phyloP scores from a whole-genome alignment of 1,140 invertebrate genomes.

The Elymnias hypermnestra region DNA sequence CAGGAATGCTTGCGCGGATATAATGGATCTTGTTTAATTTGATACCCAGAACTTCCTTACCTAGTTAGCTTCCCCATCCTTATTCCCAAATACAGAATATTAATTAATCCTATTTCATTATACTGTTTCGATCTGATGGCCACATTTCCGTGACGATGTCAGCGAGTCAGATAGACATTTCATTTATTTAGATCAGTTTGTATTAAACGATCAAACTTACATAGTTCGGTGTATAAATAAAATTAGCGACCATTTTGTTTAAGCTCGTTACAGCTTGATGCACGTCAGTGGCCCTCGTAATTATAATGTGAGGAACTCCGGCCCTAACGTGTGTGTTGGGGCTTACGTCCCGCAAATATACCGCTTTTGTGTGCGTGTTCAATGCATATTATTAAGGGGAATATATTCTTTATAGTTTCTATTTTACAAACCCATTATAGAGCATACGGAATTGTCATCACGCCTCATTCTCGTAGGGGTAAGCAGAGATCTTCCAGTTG shows the following conservation, averaged over 20 bases:
- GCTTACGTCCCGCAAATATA: conserved; percentile 50
- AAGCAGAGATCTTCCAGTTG: too few relatives aligned
- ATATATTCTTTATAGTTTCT: too few relatives aligned
- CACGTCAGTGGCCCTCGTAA: conserved; percentile 69
- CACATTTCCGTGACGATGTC: conserved; percentile 17
- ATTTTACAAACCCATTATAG: too few relatives aligned
- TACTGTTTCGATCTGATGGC: conserved; percentile 19
- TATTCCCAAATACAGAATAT: conserved; percentile 6
- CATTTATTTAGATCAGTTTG: conserved; percentile 4
- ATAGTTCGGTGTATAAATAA: conserved; percentile 41
- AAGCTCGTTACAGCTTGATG: conserved; percentile 70
- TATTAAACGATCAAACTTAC: conserved; percentile 22
- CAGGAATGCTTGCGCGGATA: too few relatives aligned
- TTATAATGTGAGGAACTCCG: conserved; percentile 58
- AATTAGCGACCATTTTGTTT: conserved; percentile 70
- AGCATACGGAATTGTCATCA: too few relatives aligned
- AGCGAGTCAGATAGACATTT: conserved; percentile 7
- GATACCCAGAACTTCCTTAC: conserved; percentile 8
- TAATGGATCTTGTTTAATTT: too few relatives aligned
- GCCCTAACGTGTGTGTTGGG: conserved; percentile 45
- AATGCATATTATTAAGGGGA: conserved; percentile 5
- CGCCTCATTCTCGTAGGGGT: too few relatives aligned
- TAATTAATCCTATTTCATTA: conserved; percentile 17
- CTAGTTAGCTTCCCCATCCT: conserved; percentile 1
- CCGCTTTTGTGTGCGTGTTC: conserved; percentile 20